Evolutionary conservation across 2,113 vertebrate genomes (phyloP), one percentile per base, ranked within the genome.

Genomic region (Lanius collurio): DNA sequence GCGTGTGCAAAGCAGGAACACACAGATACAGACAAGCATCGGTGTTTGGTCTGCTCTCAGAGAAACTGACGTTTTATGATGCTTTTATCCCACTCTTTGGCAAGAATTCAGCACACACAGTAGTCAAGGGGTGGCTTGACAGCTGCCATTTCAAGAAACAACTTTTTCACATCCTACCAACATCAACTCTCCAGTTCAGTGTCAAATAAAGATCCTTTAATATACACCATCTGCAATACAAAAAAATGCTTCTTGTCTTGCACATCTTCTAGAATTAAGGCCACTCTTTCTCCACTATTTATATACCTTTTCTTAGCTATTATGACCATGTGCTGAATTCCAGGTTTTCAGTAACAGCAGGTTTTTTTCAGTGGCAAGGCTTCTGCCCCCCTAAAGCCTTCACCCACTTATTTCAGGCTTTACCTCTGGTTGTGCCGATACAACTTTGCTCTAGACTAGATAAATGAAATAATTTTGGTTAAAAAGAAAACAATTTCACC

Each of bases 401-500:
- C 75, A 86, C 46, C 30, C 31, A n/a, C 41, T 74, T 80, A 83
- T 50, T 80, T 33, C 33, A 89, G 14, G 56, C 4, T 92, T 46
- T 69, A 69, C 23, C 22, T 55, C 49, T 28, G 63, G n/a, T 22
- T 74, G 30, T 55, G 35, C 80, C 63, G 59, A 74, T 88, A 55
- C n/a, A 93, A 65, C 83, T 80, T 88, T 83, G 33, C 49, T 86
- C 30, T 69, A 69, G 55, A 80, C 14, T 22, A 93, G 78, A 88
- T 39, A 85, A 88, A 93, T 76, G 10, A 85, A 94, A 80, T 52
- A n/a, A 83, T 55, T 92, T 74, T 55, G 30, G 46, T 93, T 79
- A 50, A 74, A 94, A 92, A 77, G 57, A 93, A 88, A 94, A 90
- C 68, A 88, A 95, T 57, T 37, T 37, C 67, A 86, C 64, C 7